Evolutionary conservation across 2,113 vertebrate species (phyloP).

Genomic region (Bos javanicus): DNA sequence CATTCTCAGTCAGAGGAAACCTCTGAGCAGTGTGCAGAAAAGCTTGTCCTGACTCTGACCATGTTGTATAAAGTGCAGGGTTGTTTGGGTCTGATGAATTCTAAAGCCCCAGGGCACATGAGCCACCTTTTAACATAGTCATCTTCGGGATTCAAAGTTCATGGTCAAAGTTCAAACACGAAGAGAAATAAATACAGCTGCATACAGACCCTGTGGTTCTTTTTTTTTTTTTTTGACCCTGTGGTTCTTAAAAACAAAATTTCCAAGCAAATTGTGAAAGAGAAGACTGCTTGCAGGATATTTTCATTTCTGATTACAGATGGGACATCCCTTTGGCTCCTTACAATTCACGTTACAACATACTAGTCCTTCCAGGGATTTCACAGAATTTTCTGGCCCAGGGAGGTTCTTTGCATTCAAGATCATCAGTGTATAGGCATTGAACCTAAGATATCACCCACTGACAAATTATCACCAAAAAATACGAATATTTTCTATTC

Average conservation of each 20-base stretch:
- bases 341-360: neutral
- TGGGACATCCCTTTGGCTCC: neutral
- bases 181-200: neutral
- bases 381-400: neutral
- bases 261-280: neutral
- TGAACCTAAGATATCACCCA: neutral
- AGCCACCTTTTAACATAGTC: neutral
- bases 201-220: neutral
- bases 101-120: neutral
- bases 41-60: neutral
- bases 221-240: neutral
- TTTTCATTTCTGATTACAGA: neutral
- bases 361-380: neutral
- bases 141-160: neutral
- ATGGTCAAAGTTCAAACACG: neutral
- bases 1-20: neutral
- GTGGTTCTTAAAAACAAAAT: constrained; percentile 6
- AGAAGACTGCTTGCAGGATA: neutral
- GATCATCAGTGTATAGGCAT: neutral
- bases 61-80: neutral
- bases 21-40: neutral
- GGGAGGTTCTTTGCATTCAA: neutral
- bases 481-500: neutral
- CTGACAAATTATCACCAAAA: neutral
- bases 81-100: neutral